phyloP scores from a whole-genome alignment of 2,888 invertebrate species.

The Beris morrisii region DNA sequence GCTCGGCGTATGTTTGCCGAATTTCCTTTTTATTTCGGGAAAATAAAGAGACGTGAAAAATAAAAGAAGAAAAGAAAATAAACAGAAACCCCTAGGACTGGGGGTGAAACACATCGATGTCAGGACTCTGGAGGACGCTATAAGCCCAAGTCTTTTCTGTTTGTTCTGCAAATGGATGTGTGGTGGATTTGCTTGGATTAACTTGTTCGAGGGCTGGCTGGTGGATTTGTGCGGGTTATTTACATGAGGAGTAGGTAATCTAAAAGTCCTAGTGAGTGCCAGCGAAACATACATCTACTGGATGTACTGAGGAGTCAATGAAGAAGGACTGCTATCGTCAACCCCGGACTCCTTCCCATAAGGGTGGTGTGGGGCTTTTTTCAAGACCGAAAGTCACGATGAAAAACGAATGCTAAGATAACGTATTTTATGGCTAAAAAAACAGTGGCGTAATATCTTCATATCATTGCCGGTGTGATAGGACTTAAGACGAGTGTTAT shows the following conservation, averaged over 20 bases:
- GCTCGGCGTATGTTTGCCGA: slow-evolving; percentile 25
- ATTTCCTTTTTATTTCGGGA: slow-evolving; percentile 29
- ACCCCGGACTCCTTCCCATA: no score
- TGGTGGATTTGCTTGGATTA: slow-evolving; percentile 40
- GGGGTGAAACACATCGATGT: slow-evolving; percentile 5
- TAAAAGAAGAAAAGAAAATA: slow-evolving; percentile 3
- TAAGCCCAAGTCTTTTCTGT: slow-evolving; percentile 23
- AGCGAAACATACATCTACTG: background rate
- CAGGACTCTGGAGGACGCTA: slow-evolving; percentile 25
- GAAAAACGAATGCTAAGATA: no score
- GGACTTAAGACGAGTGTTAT: no score
- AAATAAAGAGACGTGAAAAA: slow-evolving; percentile 23
- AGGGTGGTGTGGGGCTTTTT: no score
- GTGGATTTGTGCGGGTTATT: slow-evolving; percentile 36
- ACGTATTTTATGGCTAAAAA: no score
- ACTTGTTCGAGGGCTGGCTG: slow-evolving; percentile 38
- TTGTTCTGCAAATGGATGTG: slow-evolving; percentile 39
- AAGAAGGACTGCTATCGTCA: no score
- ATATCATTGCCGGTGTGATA: no score
- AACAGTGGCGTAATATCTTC: no score
- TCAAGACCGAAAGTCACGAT: no score
- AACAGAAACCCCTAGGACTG: background rate
- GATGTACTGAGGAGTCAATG: no score
- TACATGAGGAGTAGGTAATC: slow-evolving; percentile 34
- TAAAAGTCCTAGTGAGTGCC: slow-evolving; percentile 8